Evolutionary conservation across 1,140 invertebrate genomes (phyloP).

Genomic region (Drosophila lini): DNA sequence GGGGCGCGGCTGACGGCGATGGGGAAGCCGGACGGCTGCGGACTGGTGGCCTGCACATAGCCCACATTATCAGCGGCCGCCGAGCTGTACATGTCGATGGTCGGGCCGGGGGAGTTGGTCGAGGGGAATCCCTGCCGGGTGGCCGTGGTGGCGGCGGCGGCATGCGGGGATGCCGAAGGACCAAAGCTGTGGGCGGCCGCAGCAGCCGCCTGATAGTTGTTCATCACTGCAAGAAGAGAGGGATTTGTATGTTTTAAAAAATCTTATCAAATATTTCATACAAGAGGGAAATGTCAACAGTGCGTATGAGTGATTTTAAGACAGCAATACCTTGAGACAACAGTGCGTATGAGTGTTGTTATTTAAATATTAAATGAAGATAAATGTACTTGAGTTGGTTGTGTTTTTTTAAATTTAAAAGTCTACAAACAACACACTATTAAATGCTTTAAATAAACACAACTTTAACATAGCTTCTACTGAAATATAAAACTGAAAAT

Average conservation of each 20-base stretch:
- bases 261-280: not conserved
- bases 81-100: constrained; percentile 95
- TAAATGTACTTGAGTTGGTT: not conserved
- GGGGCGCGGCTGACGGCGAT: constrained; percentile 95
- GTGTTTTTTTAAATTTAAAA: not conserved
- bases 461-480: not conserved
- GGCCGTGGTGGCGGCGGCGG: constrained; percentile 88
- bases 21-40: constrained; percentile 95
- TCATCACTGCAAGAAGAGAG: constrained; percentile 90
- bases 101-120: constrained; percentile 93
- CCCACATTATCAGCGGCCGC: constrained; percentile 92
- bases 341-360: constrained; percentile 4
- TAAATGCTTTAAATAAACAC: not conserved
- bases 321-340: not conserved
- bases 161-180: constrained; percentile 85
- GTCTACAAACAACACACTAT: not conserved
- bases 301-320: constrained; percentile 5
- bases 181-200: constrained; percentile 90
- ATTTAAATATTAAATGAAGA: not conserved
- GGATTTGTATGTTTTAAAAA: not conserved
- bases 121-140: constrained; percentile 92
- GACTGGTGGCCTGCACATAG: constrained; percentile 96
- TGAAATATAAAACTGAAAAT: too few species aligned
- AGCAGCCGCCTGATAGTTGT: constrained; percentile 95
- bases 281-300: constrained; percentile 1